Evolutionary conservation across 2,113 vertebrate species (phyloP).

Genomic region (Corydoras sp.): DNA sequence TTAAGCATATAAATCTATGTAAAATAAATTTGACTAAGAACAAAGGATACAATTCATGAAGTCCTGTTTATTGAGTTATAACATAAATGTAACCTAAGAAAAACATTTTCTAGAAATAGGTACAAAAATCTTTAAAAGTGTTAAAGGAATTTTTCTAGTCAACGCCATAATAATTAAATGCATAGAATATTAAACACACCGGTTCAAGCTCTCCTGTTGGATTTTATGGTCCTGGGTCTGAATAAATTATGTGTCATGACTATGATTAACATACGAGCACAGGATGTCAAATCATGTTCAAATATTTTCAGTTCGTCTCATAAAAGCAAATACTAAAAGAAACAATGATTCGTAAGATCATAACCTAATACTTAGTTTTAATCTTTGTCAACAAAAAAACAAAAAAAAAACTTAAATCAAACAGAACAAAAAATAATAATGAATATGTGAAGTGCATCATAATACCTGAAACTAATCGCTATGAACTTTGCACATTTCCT

Average conservation of each 20-base stretch:
- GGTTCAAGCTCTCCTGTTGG: slow-evolving; percentile 29
- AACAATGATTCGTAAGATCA: slow-evolving; percentile 14
- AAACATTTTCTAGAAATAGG: slow-evolving; percentile 35
- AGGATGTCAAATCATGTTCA: slow-evolving; percentile 12
- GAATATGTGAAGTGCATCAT: background rate
- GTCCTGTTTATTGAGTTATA: slow-evolving; percentile 43
- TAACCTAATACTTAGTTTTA: slow-evolving; percentile 11
- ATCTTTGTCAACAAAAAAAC: background rate
- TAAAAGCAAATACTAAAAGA: slow-evolving; percentile 16
- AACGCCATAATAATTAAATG: slow-evolving; percentile 36
- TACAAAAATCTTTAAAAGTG: slow-evolving; percentile 45
- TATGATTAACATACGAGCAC: slow-evolving; percentile 8
- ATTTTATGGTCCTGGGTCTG: slow-evolving; percentile 30
- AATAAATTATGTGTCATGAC: slow-evolving; percentile 22
- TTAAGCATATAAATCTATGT: no score
- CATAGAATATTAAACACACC: slow-evolving; percentile 39
- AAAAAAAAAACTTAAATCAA: background rate
- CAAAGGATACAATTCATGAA: slow-evolving; percentile 10
- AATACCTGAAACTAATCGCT: slow-evolving; percentile 25
- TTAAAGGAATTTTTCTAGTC: slow-evolving; percentile 38
- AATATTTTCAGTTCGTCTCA: background rate
- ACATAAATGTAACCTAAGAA: slow-evolving; percentile 32
- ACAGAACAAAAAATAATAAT: background rate
- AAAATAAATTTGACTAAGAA: no score
- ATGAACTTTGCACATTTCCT: slow-evolving; percentile 8